These are phyloP conservation scores for Cataglyphis livida DNA, from an alignment of 2,888 invertebrate genomes.

Conservation along the genomic window DNA sequence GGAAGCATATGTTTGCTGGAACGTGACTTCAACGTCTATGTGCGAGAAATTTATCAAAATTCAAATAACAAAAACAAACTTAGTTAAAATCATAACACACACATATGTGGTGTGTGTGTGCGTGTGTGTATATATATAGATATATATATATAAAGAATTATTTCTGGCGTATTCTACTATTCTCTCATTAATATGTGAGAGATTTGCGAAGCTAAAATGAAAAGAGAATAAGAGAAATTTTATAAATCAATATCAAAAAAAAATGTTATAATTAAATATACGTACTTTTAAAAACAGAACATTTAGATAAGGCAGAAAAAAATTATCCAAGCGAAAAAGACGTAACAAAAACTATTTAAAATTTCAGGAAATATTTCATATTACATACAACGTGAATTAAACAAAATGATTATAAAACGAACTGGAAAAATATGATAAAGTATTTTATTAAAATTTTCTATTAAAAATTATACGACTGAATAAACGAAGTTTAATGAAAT, in stretches of 20 bases:
- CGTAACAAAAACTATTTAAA: not conserved
- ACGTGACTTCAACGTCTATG: not conserved
- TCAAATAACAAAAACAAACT: not conserved
- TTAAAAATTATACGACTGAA: not conserved
- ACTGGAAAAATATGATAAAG: not conserved
- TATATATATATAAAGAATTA: conserved; percentile 26
- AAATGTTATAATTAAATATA: conserved; percentile 19
- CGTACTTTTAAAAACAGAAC: not conserved
- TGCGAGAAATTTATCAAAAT: not conserved
- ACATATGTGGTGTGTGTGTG: too few relatives aligned
- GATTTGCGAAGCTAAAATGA: not conserved
- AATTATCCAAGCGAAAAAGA: not conserved
- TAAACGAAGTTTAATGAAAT: not conserved
- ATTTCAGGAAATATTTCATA: not conserved
- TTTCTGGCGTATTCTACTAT: not conserved
- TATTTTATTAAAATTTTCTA: not conserved
- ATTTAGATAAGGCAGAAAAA: not conserved
- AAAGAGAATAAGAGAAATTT: not conserved
- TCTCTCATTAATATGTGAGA: not conserved
- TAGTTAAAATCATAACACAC: not conserved
- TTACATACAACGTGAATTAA: not conserved
- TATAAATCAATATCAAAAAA: not conserved
- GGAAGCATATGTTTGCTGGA: not conserved
- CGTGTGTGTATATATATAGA: too few relatives aligned
- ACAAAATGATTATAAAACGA: not conserved